Evolutionary conservation across 2,113 vertebrate genomes (phyloP).

Genomic region (human): DNA sequence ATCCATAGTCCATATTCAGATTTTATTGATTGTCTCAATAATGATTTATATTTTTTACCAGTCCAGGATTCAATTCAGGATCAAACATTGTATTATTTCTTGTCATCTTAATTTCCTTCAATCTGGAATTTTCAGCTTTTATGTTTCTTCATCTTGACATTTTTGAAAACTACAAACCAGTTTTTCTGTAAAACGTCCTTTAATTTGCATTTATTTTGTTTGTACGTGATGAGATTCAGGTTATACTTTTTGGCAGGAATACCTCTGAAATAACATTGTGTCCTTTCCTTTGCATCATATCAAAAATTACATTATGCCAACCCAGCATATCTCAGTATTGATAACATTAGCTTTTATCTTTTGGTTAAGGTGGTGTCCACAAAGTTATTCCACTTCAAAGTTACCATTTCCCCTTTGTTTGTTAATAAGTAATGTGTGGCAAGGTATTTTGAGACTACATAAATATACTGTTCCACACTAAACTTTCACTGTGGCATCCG

Average conservation of each 20-base stretch:
- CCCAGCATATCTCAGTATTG: neutral
- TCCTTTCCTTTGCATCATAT: neutral
- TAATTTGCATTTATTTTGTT: neutral
- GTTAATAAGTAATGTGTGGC: neutral
- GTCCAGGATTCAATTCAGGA: neutral
- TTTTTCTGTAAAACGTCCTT: neutral
- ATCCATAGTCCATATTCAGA: neutral
- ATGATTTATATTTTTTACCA: neutral
- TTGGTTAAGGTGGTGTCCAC: neutral
- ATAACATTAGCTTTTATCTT: too few species aligned
- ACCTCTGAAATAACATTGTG: neutral
- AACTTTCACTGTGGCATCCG: neutral
- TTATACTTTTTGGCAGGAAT: neutral
- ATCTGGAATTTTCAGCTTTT: neutral
- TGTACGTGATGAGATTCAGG: neutral
- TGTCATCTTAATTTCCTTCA: neutral
- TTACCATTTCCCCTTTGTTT: neutral
- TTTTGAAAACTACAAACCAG: neutral
- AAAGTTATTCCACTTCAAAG: neutral
- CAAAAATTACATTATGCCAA: neutral
- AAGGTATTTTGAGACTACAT: neutral
- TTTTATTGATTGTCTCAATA: neutral
- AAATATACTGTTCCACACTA: neutral
- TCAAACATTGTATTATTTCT: neutral
- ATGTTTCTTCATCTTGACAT: neutral